A percentile compares a stretch with the other conserved stretches of the same genome.
These are phyloP conservation scores for Megaustenia siamemsis DNA, from an alignment of 2,888 invertebrate genomes.

Conservation along the genomic window DNA sequence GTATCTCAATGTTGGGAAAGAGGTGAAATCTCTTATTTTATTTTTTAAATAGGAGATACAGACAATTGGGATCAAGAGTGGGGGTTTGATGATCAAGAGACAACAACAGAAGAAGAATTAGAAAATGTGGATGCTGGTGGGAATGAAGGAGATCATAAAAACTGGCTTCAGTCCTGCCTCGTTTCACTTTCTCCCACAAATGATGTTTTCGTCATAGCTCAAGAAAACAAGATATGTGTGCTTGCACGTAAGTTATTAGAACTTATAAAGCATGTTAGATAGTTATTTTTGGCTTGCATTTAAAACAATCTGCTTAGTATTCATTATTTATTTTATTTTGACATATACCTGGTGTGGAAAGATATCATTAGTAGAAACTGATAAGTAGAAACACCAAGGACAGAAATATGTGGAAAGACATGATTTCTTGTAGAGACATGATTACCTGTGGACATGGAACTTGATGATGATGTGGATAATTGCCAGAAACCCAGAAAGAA, in stretches of 20 bases:
- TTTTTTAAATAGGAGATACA: slow-evolving; percentile 45
- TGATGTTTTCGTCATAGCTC: slow-evolving; percentile 86
- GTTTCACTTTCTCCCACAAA: slow-evolving; percentile 86
- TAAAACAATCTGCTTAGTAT: too few species aligned
- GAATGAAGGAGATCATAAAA: slow-evolving; percentile 65
- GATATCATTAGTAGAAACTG: too few species aligned
- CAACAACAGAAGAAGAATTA: slow-evolving; percentile 54
- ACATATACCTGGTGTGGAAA: too few species aligned
- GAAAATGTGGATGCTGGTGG: slow-evolving; percentile 56
- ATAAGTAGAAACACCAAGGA: too few species aligned
- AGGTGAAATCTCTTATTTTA: not conserved
- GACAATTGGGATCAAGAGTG: slow-evolving; percentile 75
- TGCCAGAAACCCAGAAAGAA: too few species aligned
- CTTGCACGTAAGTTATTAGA: slow-evolving; percentile 79
- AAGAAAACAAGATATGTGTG: slow-evolving; percentile 85
- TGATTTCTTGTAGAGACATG: too few species aligned
- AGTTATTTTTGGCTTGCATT: too few species aligned
- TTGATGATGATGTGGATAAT: too few species aligned
- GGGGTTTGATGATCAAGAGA: slow-evolving; percentile 72
- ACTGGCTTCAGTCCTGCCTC: slow-evolving; percentile 86
- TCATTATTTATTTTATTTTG: too few species aligned
- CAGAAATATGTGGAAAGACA: too few species aligned
- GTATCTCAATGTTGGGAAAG: too few species aligned
- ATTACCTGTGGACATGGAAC: too few species aligned
- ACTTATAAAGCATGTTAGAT: not conserved